Evolutionary conservation across 2,797 vertebrate species (phyloP), one percentile per base, ranked within the genome.

Genomic region (Limnodromus scolopaceus): DNA sequence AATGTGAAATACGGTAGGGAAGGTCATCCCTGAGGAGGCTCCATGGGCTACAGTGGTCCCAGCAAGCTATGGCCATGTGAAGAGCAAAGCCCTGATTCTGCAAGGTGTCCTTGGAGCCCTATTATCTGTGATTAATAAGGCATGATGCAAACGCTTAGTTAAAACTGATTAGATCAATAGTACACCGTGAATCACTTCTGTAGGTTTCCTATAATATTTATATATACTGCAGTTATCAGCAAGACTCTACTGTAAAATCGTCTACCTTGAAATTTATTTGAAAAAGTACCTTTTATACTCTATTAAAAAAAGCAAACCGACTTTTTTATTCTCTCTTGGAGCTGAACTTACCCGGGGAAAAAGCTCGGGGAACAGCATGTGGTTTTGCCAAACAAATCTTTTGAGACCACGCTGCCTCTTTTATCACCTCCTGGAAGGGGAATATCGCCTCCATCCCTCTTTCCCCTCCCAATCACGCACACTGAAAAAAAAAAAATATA

Each of bases 41-140:
- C 39, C 32, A 9, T 0, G 12, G 53, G 7, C 77, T 60, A 9
- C 51, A 74, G 55, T 22, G 39, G 36, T 53, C 60, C 75, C 64
- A 91, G 60, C 25, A 76, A 84, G 77, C 30, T 7, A 12, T 0
- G 11, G 46, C 5, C 57, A 60, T 57, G 17, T 16, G 51, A 81
- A 51, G 45, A 94, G 81, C 34, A 54, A 89, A 91, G 68, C 34
- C 20, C 76, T 66, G 92, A 71, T 80, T 87, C 84, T 64, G 60
- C 87, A 91, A 94, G 79, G 92, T 92, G 84, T 96, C 89, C 92
- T 91, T 94, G 91, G 87, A 85, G 75, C 53, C 84, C 84, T 86
- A 75, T 95, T 95, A 94, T 79, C 84, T 71, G 79, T 96, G 93
- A 97, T 96, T 96, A 96, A 96, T 93, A 93, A 96, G 68, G 65